Evolutionary conservation across 2,797 vertebrate species (phyloP).

Genomic region (Apodemus agrarius): DNA sequence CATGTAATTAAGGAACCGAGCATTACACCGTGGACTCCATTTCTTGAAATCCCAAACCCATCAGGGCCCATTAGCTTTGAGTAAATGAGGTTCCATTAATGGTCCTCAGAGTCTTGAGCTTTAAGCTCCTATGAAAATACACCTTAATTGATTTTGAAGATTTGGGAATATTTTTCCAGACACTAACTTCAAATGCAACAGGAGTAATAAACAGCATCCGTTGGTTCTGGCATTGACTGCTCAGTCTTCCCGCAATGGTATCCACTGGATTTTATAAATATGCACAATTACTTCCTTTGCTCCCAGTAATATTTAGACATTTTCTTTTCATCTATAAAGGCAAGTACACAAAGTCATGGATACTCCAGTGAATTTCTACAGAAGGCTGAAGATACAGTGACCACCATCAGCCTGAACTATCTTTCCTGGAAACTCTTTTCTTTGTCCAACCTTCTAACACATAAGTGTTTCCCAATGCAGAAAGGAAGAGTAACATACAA

Average conservation of each 20-base stretch:
- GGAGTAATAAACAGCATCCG: neutral
- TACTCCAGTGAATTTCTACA: slow-evolving; percentile 4
- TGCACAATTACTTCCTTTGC: neutral
- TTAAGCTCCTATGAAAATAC: slow-evolving; percentile 43
- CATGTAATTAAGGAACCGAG: neutral
- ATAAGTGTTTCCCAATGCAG: neutral
- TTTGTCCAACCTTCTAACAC: slow-evolving; percentile 4
- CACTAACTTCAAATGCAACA: slow-evolving; percentile 9
- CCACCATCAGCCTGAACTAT: slow-evolving; percentile 7
- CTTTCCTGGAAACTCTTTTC: neutral
- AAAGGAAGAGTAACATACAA: neutral
- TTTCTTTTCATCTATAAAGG: slow-evolving; percentile 22
- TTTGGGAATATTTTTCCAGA: slow-evolving; percentile 50
- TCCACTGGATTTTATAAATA: neutral
- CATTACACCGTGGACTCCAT: neutral
- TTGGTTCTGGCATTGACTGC: neutral
- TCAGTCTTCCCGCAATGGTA: neutral
- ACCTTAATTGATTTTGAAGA: slow-evolving; percentile 19
- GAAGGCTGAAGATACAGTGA: slow-evolving; percentile 8
- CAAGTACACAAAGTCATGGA: neutral
- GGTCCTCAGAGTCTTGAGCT: slow-evolving; percentile 14
- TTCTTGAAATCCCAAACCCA: neutral
- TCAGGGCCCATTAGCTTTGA: slow-evolving; percentile 18
- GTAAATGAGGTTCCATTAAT: slow-evolving; percentile 8
- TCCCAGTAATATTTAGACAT: neutral